These are phyloP conservation scores for Euplagia quadripunctaria DNA, from an alignment of 2,888 invertebrate species.

Conservation along the genomic window DNA sequence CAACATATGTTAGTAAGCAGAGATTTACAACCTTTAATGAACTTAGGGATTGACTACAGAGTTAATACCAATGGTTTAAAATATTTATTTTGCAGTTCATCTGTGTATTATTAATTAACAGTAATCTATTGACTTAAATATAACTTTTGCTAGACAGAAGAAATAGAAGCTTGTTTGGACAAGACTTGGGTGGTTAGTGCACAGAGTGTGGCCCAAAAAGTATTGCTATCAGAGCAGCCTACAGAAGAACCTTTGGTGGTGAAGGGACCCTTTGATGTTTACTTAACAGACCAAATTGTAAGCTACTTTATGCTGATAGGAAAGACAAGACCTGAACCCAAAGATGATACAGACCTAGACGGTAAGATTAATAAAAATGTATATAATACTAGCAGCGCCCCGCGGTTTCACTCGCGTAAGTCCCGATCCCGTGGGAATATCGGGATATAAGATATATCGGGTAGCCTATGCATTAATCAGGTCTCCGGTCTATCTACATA, in stretches of 20 bases:
- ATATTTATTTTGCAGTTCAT: neutral
- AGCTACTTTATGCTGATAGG: conserved; percentile 95
- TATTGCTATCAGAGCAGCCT: conserved; percentile 89
- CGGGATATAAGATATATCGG: too few species aligned
- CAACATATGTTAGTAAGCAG: too few species aligned
- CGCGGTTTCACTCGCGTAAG: too few species aligned
- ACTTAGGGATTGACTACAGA: too few species aligned
- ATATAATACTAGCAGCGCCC: too few species aligned
- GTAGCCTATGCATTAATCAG: too few species aligned
- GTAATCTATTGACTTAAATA: conserved; percentile 16
- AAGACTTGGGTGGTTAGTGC: conserved; percentile 97
- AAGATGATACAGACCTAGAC: conserved; percentile 88
- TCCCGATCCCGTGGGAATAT: too few species aligned
- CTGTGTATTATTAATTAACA: neutral
- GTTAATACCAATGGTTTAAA: neutral
- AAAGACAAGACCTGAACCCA: conserved; percentile 83
- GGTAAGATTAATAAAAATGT: conserved; percentile 77
- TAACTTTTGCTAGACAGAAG: conserved; percentile 86
- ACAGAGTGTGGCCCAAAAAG: conserved; percentile 92
- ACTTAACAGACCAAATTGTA: conserved; percentile 91
- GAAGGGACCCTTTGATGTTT: conserved; percentile 94
- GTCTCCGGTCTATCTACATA: too few species aligned
- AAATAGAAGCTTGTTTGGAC: conserved; percentile 92
- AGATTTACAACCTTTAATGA: neutral
- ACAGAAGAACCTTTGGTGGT: conserved; percentile 90